Conservation (phyloP, 2,888 invertebrate species). For the Catocala fraxini region DNA sequence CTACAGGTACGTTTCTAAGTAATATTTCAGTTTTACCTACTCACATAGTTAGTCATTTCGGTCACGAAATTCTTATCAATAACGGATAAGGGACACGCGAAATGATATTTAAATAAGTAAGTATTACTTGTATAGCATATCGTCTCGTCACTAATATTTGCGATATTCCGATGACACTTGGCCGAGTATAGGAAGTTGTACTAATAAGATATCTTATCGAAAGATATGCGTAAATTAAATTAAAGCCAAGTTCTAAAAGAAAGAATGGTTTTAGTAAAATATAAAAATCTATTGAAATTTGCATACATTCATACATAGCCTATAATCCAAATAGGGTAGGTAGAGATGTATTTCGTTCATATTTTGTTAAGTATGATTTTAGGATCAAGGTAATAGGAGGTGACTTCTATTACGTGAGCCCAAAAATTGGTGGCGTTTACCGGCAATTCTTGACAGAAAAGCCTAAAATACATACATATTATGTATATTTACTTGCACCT, state of each 20-base stretch:
- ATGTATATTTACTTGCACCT: no score
- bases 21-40: slow-evolving; percentile 3
- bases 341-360: no score
- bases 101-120: slow-evolving; percentile 4
- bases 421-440: no score
- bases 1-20: slow-evolving; percentile 1
- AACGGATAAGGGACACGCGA: slow-evolving; percentile 11
- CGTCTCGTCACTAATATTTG: slow-evolving; percentile 17
- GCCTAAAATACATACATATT: no score
- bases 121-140: slow-evolving; percentile 1
- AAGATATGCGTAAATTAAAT: not conserved
- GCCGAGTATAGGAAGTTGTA: slow-evolving; percentile 1
- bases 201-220: slow-evolving; percentile 11
- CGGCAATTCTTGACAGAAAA: no score
- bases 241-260: slow-evolving; percentile 3
- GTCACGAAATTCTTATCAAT: slow-evolving; percentile 2
- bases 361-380: no score
- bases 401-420: no score
- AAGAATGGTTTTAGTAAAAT: no score
- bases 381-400: no score
- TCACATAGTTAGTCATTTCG: slow-evolving; percentile 8
- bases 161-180: slow-evolving; percentile 6
- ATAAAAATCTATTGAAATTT: no score
- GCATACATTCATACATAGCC: no score
- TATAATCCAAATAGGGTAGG: no score